Conservation (phyloP, 1,140 invertebrate species). For the Nebria ingens region DNA sequence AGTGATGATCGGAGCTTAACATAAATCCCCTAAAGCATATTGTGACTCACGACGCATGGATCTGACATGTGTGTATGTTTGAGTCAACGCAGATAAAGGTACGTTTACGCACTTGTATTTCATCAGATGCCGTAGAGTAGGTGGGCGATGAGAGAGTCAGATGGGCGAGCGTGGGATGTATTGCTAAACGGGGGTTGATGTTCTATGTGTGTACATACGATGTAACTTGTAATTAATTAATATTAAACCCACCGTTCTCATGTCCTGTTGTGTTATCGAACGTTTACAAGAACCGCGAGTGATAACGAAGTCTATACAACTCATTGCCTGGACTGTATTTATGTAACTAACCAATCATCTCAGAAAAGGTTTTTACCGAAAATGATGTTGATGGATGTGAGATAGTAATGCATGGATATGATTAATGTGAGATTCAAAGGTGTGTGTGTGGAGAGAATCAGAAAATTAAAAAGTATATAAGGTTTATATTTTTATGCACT, state of each 20-base stretch:
- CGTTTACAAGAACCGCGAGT: background rate
- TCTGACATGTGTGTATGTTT: background rate
- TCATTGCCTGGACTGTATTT: no score
- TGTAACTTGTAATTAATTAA: background rate
- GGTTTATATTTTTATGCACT: no score
- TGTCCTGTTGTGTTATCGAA: background rate
- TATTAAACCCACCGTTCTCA: background rate
- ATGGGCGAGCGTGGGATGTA: background rate
- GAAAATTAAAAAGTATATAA: no score
- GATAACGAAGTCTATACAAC: no score
- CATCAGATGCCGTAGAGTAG: background rate
- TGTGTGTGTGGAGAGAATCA: no score
- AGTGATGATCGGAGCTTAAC: background rate
- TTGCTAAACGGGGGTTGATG: background rate
- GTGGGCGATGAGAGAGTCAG: background rate
- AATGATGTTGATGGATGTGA: no score
- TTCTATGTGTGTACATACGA: background rate
- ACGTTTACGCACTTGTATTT: background rate
- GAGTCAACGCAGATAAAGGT: background rate
- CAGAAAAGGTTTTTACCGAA: no score
- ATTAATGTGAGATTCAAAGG: no score
- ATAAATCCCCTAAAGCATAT: no score
- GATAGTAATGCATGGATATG: no score
- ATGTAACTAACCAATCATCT: no score
- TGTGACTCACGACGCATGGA: no score